Conservation (phyloP, 2,113 vertebrate genomes). For the Suncus etruscus region DNA sequence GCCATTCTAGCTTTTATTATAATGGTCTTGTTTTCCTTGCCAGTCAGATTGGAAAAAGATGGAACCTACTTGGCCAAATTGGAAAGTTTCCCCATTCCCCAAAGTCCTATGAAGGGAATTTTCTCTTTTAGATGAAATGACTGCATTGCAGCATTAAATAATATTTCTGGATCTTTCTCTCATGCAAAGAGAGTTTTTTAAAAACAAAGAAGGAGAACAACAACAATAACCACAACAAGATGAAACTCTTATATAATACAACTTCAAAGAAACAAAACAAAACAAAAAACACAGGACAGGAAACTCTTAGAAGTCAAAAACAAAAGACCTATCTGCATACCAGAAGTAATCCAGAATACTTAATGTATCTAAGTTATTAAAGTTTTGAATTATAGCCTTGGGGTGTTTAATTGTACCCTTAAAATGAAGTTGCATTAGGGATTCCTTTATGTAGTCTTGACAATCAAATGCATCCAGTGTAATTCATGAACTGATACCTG, state of each 20-base stretch:
- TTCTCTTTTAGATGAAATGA: constrained; percentile 28
- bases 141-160: not conserved
- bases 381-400: not conserved
- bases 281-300: not conserved
- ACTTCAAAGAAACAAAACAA: not conserved
- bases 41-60: constrained; percentile 34
- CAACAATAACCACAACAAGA: not conserved
- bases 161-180: constrained; percentile 52
- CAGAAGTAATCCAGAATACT: not conserved
- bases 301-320: too few relatives aligned
- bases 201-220: not conserved
- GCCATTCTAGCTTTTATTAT: constrained; percentile 34
- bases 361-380: not conserved
- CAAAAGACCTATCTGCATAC: not conserved
- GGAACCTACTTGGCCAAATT: not conserved
- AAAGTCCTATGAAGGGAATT: constrained; percentile 22
- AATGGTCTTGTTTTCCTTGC: constrained; percentile 11
- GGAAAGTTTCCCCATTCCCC: not conserved
- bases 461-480: not conserved
- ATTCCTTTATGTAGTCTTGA: not conserved
- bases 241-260: not conserved
- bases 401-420: constrained; percentile 1
- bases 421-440: not conserved
- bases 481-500: not conserved
- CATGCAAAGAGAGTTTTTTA: not conserved